Evolutionary conservation across 2,797 vertebrate species (phyloP), one percentile per base, ranked within the genome.

Genomic region (Huso huso): DNA sequence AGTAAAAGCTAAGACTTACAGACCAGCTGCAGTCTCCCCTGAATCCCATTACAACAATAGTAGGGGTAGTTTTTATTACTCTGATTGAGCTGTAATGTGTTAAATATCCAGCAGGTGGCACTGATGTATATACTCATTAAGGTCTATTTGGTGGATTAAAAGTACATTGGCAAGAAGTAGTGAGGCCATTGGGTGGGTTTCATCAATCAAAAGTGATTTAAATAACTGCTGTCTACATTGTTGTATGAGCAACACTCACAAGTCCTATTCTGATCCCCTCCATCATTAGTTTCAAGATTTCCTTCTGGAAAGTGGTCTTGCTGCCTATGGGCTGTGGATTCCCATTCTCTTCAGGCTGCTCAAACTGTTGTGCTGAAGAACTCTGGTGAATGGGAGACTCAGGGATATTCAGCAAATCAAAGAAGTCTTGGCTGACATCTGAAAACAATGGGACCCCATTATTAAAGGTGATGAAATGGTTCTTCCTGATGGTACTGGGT

Each of bases 291-390:
- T 84, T 91, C 57, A 97, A 84, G 73, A 93, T 84, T 76, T 96
- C 94, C 78, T 91, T 94, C 77, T 94, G 90, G 77, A 99, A 96
- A 76, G 88, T 91, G 75, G 90, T 95, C 80, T 84, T 90, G 80
- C 79, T 84, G 52, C 75, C 85, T 23, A 78, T 82, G 0, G 88
- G 82, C n/a, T 91, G 81, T 2, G 85, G 85, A 18, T 85, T 76
- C 67, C 77, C 78, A 51, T 87, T 79, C 50, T 94, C 93, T 49
- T 95, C 93, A 0, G 84, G 77, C 51, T 74, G 81, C 75, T 95
- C 93, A 51, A 76, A 63, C 50, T 82, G 87, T 15, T 88, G 87
- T 66, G 84, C 77, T 37, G 88, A 81, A 67, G 78, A 75, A 66
- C 80, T 80, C 70, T 81, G 84, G 63, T 93, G 91, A 70, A 88